Conservation (phyloP, 1,140 invertebrate genomes). For the Polypedilum vanderplanki region DNA sequence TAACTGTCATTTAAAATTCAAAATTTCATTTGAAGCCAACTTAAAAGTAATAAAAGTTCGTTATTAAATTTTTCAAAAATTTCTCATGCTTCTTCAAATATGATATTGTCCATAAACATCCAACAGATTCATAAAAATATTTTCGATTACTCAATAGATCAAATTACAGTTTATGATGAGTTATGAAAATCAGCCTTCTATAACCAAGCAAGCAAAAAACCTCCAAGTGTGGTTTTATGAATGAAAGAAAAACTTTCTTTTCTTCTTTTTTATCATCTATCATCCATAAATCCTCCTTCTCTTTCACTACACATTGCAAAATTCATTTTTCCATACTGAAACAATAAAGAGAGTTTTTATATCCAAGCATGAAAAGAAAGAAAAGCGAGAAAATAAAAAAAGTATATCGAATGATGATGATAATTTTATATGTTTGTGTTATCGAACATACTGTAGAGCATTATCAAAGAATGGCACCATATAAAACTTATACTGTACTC, state of each 20-base stretch:
- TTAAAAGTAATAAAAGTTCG: too few relatives aligned
- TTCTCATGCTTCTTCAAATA: too few relatives aligned
- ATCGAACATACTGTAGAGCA: slow-evolving; percentile 20
- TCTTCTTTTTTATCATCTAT: not conserved
- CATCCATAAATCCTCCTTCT: not conserved
- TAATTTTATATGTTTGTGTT: slow-evolving; percentile 28
- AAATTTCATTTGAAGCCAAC: too few relatives aligned
- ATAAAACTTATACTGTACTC: not conserved
- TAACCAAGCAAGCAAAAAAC: not conserved
- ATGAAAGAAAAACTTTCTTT: not conserved
- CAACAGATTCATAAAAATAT: too few relatives aligned
- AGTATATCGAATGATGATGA: slow-evolving; percentile 6
- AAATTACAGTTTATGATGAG: too few relatives aligned
- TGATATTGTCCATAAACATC: too few relatives aligned
- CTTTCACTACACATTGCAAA: not conserved
- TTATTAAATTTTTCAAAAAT: too few relatives aligned
- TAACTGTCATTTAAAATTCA: too few relatives aligned
- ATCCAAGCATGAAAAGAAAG: not conserved
- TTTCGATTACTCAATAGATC: too few relatives aligned
- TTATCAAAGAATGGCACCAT: not conserved
- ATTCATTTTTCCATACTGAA: not conserved
- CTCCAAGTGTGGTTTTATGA: not conserved
- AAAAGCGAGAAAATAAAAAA: not conserved
- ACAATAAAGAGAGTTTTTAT: not conserved
- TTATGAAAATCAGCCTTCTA: too few relatives aligned